A percentile compares a stretch with the other conserved stretches of the same genome.
Conservation (phyloP, 2,888 invertebrate genomes). For the Deilephila elpenor region DNA sequence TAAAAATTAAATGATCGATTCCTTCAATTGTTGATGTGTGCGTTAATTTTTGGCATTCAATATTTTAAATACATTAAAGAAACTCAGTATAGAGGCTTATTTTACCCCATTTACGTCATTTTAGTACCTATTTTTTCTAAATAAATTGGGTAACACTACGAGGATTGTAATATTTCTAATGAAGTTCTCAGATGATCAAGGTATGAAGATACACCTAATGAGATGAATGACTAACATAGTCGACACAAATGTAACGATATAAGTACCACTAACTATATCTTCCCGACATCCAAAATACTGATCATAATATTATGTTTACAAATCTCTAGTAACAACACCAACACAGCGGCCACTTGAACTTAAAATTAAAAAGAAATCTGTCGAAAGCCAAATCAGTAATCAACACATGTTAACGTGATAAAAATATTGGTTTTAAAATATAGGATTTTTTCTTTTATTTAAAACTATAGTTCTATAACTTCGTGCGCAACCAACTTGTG, state of each 20-base stretch:
- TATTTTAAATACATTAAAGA: background rate
- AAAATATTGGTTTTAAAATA: background rate
- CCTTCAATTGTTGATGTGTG: background rate
- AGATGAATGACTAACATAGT: slow-evolving; percentile 10
- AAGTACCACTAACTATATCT: background rate
- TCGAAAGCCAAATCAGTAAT: background rate
- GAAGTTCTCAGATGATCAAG: background rate
- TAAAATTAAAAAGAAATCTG: background rate
- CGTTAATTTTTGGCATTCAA: background rate
- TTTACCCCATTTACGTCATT: background rate
- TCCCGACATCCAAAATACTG: slow-evolving; percentile 7
- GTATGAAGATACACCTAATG: background rate
- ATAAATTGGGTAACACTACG: background rate
- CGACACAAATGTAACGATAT: slow-evolving; percentile 1
- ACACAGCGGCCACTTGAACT: background rate
- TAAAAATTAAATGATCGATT: too few species aligned
- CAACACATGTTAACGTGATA: background rate
- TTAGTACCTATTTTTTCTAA: background rate
- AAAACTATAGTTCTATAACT: too few species aligned
- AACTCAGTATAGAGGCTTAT: too few species aligned
- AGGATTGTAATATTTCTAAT: background rate
- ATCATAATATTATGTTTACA: background rate
- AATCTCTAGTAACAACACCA: background rate
- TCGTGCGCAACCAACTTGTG: too few species aligned
- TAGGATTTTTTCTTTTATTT: too few species aligned